Evolutionary conservation across 2,113 vertebrate species (phyloP).

Genomic region (Plestiodon gilberti): DNA sequence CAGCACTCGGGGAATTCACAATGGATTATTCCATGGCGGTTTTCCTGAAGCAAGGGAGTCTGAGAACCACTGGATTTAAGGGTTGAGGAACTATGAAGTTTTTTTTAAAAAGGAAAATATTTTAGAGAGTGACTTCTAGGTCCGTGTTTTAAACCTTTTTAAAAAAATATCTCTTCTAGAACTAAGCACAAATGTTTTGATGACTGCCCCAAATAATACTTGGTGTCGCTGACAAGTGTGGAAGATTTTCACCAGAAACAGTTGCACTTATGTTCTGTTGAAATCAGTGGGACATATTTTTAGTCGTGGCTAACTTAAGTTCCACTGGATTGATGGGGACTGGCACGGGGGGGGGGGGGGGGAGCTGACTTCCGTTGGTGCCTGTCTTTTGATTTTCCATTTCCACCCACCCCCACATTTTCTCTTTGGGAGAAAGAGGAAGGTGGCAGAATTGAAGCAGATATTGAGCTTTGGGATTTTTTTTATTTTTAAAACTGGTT

Average conservation of each 20-base stretch:
- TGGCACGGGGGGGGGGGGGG: no score
- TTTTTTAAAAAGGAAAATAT: neutral
- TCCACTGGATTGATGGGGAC: neutral
- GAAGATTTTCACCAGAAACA: neutral
- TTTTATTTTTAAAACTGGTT: neutral
- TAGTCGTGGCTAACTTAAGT: neutral
- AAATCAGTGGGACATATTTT: neutral
- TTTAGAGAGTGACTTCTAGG: conserved; percentile 31
- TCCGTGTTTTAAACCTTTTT: neutral
- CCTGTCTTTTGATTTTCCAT: no score
- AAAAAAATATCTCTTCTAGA: neutral
- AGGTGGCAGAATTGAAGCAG: neutral
- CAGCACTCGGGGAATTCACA: no score
- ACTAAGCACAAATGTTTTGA: neutral
- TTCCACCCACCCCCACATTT: no score
- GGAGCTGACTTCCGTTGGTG: neutral
- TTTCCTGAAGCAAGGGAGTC: neutral
- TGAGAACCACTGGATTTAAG: neutral
- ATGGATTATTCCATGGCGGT: neutral
- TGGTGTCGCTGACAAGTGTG: neutral
- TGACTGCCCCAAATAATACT: neutral
- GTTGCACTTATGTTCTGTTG: no score
- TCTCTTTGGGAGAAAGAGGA: no score
- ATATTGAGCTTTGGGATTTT: no score
- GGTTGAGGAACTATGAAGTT: neutral